These are phyloP conservation scores for Cacatua alba DNA, from an alignment of 2,113 vertebrate species.

Conservation along the genomic window DNA sequence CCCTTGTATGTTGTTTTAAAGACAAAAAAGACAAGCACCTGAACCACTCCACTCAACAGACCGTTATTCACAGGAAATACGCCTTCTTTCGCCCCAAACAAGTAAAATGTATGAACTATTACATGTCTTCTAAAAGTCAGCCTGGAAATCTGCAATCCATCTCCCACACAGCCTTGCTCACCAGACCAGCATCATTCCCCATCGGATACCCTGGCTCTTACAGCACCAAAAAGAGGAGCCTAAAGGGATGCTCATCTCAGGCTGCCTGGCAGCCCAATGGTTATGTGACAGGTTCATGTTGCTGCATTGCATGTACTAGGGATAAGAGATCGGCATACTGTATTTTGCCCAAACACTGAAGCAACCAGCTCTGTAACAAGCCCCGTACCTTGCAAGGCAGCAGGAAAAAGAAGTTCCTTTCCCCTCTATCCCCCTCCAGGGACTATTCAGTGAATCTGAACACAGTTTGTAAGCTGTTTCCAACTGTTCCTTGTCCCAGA, in stretches of 20 bases:
- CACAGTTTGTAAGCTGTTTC: neutral
- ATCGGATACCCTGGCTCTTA: neutral
- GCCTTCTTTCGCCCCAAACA: neutral
- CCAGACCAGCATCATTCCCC: neutral
- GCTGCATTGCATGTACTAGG: neutral
- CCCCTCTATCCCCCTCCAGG: neutral
- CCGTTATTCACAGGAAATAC: neutral
- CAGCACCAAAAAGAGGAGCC: neutral
- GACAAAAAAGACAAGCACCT: neutral
- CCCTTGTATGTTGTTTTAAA: neutral
- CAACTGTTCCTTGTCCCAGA: constrained; percentile 16
- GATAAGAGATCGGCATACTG: rapidly evolving
- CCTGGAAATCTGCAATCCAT: neutral
- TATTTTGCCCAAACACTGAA: neutral
- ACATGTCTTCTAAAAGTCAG: rapidly evolving
- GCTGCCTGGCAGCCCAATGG: rapidly evolving
- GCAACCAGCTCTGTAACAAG: neutral
- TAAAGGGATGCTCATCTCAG: neutral
- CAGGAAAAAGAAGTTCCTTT: neutral
- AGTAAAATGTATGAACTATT: neutral
- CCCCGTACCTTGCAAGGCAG: neutral
- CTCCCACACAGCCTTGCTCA: neutral
- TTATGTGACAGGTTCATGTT: neutral
- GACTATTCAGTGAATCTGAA: neutral
- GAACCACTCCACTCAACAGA: neutral